phyloP scores from a whole-genome alignment of 1,140 invertebrate species.

The Grapholita molesta region DNA sequence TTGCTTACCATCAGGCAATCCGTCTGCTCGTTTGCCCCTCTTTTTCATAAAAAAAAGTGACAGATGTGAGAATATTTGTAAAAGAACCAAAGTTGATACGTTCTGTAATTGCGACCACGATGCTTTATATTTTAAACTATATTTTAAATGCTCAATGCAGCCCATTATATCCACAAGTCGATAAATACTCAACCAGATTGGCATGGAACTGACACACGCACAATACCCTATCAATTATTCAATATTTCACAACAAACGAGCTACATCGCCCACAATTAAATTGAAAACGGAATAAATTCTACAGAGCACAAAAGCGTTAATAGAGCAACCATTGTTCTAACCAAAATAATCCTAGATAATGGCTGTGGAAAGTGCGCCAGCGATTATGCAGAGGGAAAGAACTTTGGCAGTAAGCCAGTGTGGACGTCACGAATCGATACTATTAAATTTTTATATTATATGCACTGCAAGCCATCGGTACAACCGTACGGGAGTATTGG shows the following conservation, averaged over 20 bases:
- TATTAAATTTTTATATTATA: slow-evolving; percentile 55
- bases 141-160: neutral
- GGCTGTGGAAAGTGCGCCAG: slow-evolving; percentile 25
- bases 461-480: slow-evolving; percentile 34
- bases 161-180: neutral
- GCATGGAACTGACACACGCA: neutral
- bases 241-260: neutral
- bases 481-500: no score
- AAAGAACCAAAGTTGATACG: no score
- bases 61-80: no score
- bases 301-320: slow-evolving; percentile 3
- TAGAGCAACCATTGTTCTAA: slow-evolving; percentile 6
- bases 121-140: neutral
- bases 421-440: slow-evolving; percentile 52
- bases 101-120: neutral
- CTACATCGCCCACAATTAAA: slow-evolving; percentile 6
- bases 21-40: no score
- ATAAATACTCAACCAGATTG: neutral
- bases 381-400: slow-evolving; percentile 30
- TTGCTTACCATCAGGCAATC: no score
- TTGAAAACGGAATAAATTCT: neutral
- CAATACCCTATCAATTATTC: neutral
- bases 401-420: slow-evolving; percentile 10
- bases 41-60: no score
- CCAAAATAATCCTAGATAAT: neutral